A percentile compares a stretch with the other conserved stretches of the same genome.
phyloP scores from a whole-genome alignment of 2,113 vertebrate genomes.

The Hippolais icterina region DNA sequence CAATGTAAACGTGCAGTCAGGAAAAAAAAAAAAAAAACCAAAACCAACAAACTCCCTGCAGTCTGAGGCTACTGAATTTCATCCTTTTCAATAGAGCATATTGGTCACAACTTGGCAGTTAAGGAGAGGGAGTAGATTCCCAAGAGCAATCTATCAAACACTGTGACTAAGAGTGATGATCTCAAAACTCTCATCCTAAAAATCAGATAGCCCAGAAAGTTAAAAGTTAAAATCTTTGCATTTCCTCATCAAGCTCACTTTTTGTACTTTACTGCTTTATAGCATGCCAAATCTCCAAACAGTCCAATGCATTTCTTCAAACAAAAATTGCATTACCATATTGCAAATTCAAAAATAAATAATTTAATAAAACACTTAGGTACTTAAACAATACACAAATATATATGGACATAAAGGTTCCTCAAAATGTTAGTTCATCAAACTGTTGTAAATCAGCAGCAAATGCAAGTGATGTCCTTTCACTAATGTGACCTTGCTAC shows the following conservation, averaged over 20 bases:
- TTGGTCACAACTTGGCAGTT: background rate
- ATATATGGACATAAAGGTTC: background rate
- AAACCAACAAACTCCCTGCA: background rate
- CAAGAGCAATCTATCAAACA: background rate
- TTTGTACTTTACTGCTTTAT: background rate
- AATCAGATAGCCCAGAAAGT: background rate
- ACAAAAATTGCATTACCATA: background rate
- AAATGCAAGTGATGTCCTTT: background rate
- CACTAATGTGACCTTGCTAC: background rate
- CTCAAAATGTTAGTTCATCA: background rate
- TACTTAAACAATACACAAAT: background rate
- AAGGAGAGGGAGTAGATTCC: background rate
- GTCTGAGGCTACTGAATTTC: background rate
- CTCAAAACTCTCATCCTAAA: background rate
- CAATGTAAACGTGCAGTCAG: background rate
- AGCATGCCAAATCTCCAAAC: background rate
- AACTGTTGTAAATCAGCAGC: background rate
- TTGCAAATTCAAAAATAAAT: background rate
- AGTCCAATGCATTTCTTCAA: background rate
- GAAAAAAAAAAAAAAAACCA: rapidly evolving
- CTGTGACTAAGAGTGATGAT: background rate
- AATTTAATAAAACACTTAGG: background rate
- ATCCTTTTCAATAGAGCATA: background rate
- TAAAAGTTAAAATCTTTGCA: background rate
- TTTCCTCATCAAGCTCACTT: background rate